Percentiles rank a stretch among this genome's conserved stretches.
phyloP scores from a whole-genome alignment of 1,140 invertebrate genomes.

The Archegozetes longisetosus region DNA sequence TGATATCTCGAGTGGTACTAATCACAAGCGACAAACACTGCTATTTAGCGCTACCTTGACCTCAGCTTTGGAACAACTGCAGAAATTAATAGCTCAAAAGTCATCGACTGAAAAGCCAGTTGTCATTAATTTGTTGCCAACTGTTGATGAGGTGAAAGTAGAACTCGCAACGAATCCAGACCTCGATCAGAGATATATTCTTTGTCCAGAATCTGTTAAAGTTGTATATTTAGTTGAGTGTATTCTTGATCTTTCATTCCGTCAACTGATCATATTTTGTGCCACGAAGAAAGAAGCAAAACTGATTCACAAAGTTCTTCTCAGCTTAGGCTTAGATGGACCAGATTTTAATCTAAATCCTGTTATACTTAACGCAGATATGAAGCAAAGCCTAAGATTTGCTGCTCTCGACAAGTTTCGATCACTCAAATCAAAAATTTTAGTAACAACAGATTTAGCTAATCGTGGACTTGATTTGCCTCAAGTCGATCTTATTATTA shows the following conservation, averaged over 20 bases:
- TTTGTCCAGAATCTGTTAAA: conserved; percentile 71
- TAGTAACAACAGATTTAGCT: conserved; percentile 93
- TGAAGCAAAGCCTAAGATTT: conserved; percentile 60
- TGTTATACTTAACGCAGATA: conserved; percentile 54
- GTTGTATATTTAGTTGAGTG: conserved; percentile 60
- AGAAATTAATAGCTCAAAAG: conserved; percentile 39
- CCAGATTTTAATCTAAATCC: conserved; percentile 16
- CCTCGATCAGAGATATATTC: conserved; percentile 72
- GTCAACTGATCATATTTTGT: conserved; percentile 19
- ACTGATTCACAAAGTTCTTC: conserved; percentile 16
- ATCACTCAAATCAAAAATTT: conserved; percentile 61
- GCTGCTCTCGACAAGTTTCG: conserved; percentile 65
- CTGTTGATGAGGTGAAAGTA: conserved; percentile 42
- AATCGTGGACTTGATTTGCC: conserved; percentile 57
- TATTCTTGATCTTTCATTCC: conserved; percentile 16
- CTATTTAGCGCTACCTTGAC: conserved; percentile 95
- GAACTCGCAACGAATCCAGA: conserved; percentile 63
- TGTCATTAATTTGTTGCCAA: conserved; percentile 26
- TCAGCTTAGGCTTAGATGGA: conserved; percentile 16
- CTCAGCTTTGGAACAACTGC: conserved; percentile 54
- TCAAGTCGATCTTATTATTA: conserved; percentile 53
- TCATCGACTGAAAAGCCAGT: conserved; percentile 13
- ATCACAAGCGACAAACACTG: conserved; percentile 64
- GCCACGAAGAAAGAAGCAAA: conserved; percentile 16
- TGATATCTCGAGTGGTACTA: conserved; percentile 40